Evolutionary conservation across 2,797 vertebrate genomes (phyloP), one percentile per base, ranked within the genome.

Genomic region (Lindbergichthys nudifrons): DNA sequence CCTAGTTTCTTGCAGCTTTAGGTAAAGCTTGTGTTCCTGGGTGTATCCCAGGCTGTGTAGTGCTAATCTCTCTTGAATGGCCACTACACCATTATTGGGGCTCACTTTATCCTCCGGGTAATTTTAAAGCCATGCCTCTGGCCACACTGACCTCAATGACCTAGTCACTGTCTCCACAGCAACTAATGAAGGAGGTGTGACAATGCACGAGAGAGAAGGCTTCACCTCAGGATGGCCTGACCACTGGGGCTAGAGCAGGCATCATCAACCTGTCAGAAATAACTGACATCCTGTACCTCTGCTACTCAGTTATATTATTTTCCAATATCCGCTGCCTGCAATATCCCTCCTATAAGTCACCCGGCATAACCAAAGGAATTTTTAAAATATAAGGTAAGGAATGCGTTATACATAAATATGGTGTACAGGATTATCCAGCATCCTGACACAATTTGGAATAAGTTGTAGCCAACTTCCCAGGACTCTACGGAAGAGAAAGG

Each of bases 61-160:
- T 78, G 80, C 83, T 91, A 92, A 92, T 92, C 74, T 87, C 76
- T 68, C 30, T 58, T 91, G 82, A 92, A 92, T 90, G 58, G 65
- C 62, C 54, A 66, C 83, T 78, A 90, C 87, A 89, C 80, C 43
- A 77, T 91, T 84, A 90, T 64, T 91, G 85, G 80, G 76, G 79
- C 56, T 61, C 70, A 46, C 65, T 85, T 91, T 84, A 84, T 93
- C 93, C 91, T 92, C 79, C 72, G 45, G 61, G 80, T 78, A 90
- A 91, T 92, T 94, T 93, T 93, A 93, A 87, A 92, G 89, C 90
- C 89, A 74, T 89, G 89, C 89, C 86, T 86, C 84, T 90, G 88
- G 90, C 83, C 47, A 14, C 66, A 45, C 79, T 91, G 90, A 94
- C 91, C 94, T 51, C 73, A 1, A 36, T 88, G 92, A 93, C 91